Evolutionary conservation across 2,797 vertebrate species (phyloP).

Genomic region (Anniella stebbinsi): DNA sequence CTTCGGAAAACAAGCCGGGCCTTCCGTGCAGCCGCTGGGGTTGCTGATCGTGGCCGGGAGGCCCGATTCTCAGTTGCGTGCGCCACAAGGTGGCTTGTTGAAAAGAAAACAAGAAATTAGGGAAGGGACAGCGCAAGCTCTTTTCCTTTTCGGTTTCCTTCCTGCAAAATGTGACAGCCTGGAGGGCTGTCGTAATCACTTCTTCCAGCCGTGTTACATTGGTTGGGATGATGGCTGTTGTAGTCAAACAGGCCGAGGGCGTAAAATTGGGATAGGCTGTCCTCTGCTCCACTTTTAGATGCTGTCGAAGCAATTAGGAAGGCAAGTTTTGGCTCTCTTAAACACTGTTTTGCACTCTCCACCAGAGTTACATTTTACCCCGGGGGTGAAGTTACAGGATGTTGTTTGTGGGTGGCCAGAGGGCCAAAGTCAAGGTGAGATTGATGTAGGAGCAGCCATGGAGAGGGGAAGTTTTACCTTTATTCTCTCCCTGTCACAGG

Average conservation of each 20-base stretch:
- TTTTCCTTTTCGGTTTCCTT: background rate
- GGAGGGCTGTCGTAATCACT: background rate
- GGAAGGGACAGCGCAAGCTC: background rate
- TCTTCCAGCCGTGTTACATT: constrained; percentile 42
- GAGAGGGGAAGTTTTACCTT: background rate
- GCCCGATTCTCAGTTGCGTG: too few species aligned
- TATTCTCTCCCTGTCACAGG: too few species aligned
- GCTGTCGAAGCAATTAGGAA: constrained; percentile 25
- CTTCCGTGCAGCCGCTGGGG: background rate
- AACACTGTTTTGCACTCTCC: background rate
- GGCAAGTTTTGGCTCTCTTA: background rate
- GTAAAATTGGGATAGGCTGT: too few species aligned
- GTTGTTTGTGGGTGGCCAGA: background rate
- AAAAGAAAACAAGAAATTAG: too few species aligned
- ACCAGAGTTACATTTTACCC: background rate
- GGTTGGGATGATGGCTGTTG: too few species aligned
- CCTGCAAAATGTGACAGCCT: background rate
- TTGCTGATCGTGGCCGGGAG: background rate
- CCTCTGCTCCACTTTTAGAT: constrained; percentile 23
- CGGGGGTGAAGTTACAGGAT: background rate
- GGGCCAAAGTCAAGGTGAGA: too few species aligned
- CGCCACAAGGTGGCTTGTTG: too few species aligned
- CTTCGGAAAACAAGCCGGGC: constrained; percentile 13
- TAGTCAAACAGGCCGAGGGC: too few species aligned
- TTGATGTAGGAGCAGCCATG: background rate